These are phyloP conservation scores for Pygmarrhopalites habei DNA, from an alignment of 1,140 invertebrate genomes.

Conservation along the genomic window DNA sequence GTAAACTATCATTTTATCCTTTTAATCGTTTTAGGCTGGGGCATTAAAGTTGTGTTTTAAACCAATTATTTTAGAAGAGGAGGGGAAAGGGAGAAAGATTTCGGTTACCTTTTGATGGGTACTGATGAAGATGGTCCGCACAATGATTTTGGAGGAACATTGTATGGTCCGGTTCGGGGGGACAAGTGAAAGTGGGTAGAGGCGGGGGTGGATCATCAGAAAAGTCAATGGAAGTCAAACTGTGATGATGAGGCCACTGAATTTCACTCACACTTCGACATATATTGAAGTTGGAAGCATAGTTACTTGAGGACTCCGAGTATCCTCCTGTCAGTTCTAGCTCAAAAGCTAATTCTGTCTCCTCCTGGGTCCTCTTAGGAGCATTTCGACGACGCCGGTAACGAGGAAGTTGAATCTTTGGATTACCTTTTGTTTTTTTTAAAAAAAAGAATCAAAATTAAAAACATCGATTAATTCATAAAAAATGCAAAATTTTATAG, in stretches of 20 bases:
- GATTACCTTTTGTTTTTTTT: no score
- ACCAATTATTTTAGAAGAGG: no score
- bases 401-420: background rate
- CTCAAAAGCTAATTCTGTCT: slow-evolving; percentile 5
- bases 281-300: background rate
- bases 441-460: no score
- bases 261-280: slow-evolving; percentile 13
- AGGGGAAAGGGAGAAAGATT: no score
- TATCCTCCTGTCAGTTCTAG: background rate
- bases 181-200: background rate
- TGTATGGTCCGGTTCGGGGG: slow-evolving; percentile 2
- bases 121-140: background rate
- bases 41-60: no score
- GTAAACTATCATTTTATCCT: background rate
- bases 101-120: background rate
- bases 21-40: background rate
- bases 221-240: background rate
- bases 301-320: background rate
- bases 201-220: background rate
- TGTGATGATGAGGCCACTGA: background rate
- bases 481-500: no score
- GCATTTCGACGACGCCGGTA: slow-evolving; percentile 4
- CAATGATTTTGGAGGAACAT: slow-evolving; percentile 6
- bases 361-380: background rate
- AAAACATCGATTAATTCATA: no score